A percentile compares a stretch with the other conserved stretches of the same genome.
Conservation (phyloP, 2,113 vertebrate genomes). For the Lepus timidus region DNA sequence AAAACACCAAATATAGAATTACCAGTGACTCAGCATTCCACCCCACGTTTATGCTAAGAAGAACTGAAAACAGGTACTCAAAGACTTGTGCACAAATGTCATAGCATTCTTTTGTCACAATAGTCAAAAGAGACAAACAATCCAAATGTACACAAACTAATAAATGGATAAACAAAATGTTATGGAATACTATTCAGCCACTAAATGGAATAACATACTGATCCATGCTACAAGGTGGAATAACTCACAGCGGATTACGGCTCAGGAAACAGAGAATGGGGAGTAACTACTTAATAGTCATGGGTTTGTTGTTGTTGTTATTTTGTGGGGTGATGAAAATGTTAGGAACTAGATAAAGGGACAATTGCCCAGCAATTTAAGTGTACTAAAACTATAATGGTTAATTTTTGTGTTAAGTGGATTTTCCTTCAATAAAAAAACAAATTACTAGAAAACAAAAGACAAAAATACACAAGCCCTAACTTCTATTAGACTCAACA, state of each 20-base stretch:
- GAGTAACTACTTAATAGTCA: background rate
- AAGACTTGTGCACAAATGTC: background rate
- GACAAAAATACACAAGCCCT: background rate
- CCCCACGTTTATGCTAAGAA: background rate
- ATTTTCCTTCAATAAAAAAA: slow-evolving; percentile 10
- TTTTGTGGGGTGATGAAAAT: background rate
- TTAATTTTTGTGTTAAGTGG: background rate
- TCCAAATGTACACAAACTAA: background rate
- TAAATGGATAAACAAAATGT: background rate
- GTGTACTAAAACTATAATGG: background rate
- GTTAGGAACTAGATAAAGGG: background rate
- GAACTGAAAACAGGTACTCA: background rate
- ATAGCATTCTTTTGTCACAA: background rate
- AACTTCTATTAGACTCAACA: background rate
- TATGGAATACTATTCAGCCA: background rate
- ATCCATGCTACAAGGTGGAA: background rate
- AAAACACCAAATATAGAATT: background rate
- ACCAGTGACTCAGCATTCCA: background rate
- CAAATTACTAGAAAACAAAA: slow-evolving; percentile 9
- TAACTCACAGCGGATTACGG: background rate
- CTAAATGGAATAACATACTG: background rate
- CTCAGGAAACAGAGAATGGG: background rate
- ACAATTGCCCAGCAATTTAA: background rate
- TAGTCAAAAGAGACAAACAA: background rate
- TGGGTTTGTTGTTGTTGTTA: background rate